Evolutionary conservation across 2,888 invertebrate species (phyloP), one percentile per base, ranked within the genome.

Genomic region (Yponomeuta malinellus): DNA sequence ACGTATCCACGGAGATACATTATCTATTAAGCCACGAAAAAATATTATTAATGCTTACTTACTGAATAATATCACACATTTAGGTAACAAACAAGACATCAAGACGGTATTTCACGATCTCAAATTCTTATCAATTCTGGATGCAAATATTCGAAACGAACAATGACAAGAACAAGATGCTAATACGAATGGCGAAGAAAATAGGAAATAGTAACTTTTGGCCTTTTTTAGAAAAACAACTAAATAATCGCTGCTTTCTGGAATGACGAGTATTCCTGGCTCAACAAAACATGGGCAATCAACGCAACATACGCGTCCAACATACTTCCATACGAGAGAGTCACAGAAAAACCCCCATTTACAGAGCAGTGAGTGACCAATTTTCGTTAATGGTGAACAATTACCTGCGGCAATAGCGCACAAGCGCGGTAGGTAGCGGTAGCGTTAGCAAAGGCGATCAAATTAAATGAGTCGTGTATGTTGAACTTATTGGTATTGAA

Each of bases 291-390:
- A 59, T 15, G 52, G 52, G 52, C 15, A 59, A 59, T 59, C 52
- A 59, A 59, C 52, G 52, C 15, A 15, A 59, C 52, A 59, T 59
- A 12, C 52, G 52, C 52, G 52, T 59, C 52, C 52, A 59, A 12
- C 52, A 59, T 59, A 59, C 52, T 59, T 59, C 52, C 52, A 59
- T 59, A 59, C 15, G 52, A 59, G 15, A 15, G 52, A 8, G 15
- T 12, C 52, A 59, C 52, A 59, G 52, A 59, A 59, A 59, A 59
- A 3, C 52, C 52, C 33, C 67, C 67, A 15, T 67, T 67, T 67
- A n/a, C n/a, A 43, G 67, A 37, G 67, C 31, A 68, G 48, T 10
- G 52, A 68, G 48, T 48, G 68, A 68, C 52, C 68, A 68, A 68
- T 68, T 68, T 68, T 31, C 29, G 68, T 68, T 68, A 68, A 68